A percentile compares a stretch with the other conserved stretches of the same genome.
Evolutionary conservation across 2,888 invertebrate species (phyloP).

Genomic region (Saturnia japonica): DNA sequence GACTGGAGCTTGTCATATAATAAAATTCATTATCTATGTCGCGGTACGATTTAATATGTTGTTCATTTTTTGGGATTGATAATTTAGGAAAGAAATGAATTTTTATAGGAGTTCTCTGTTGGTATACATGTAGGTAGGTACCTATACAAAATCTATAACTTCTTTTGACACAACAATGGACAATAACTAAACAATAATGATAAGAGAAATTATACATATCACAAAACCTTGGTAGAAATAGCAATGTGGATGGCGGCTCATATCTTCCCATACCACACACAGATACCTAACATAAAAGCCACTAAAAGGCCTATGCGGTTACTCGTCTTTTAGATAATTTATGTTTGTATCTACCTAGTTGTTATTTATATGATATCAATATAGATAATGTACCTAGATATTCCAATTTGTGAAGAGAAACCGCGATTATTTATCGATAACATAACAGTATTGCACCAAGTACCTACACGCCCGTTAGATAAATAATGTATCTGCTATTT

Average conservation of each 20-base stretch:
- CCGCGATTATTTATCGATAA: constrained; percentile 10
- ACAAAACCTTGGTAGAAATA: constrained; percentile 22
- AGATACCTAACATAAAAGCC: constrained; percentile 6
- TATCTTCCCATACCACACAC: constrained; percentile 20
- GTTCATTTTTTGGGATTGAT: neutral
- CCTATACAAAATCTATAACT: neutral
- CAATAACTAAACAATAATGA: constrained; percentile 15
- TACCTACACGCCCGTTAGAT: neutral
- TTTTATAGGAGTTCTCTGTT: neutral
- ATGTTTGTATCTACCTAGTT: neutral
- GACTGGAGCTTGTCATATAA: neutral
- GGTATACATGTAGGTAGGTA: neutral
- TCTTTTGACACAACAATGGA: neutral
- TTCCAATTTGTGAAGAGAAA: constrained; percentile 1
- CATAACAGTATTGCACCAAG: neutral
- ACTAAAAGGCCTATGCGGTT: constrained; percentile 8
- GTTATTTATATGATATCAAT: neutral
- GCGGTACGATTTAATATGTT: neutral
- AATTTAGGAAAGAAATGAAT: neutral
- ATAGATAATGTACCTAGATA: neutral
- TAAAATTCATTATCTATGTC: neutral
- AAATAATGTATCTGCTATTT: neutral
- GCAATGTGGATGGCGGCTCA: constrained; percentile 9
- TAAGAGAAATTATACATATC: constrained; percentile 20
- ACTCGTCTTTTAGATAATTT: constrained; percentile 7